A percentile compares a stretch with the other conserved stretches of the same genome.
These are phyloP conservation scores for Melipona quadrifasciata DNA, from an alignment of 1,140 invertebrate genomes.

Conservation along the genomic window DNA sequence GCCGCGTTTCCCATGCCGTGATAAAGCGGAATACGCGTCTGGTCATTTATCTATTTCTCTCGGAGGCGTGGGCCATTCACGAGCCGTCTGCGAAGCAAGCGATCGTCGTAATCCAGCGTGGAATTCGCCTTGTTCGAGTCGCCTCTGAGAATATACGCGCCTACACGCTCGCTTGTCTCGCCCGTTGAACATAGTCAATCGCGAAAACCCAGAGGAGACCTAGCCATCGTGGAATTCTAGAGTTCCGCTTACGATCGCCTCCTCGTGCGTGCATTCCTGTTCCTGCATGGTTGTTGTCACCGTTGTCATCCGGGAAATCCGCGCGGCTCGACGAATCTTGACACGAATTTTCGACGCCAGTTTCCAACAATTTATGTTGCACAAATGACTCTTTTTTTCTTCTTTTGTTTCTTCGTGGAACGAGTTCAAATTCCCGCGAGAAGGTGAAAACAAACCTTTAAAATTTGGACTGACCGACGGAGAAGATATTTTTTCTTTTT, in stretches of 20 bases:
- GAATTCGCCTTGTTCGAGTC: constrained; percentile 54
- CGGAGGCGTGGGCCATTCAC: constrained; percentile 52
- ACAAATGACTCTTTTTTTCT: too few species aligned
- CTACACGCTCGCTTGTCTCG: constrained; percentile 37
- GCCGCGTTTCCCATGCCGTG: constrained; percentile 38
- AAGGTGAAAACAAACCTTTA: too few species aligned
- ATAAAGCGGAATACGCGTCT: constrained; percentile 50
- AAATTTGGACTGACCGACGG: too few species aligned
- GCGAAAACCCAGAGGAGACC: constrained; percentile 30
- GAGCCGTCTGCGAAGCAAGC: constrained; percentile 29
- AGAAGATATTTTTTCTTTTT: too few species aligned
- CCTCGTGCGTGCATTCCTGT: not conserved
- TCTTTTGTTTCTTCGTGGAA: too few species aligned
- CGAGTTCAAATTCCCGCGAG: too few species aligned
- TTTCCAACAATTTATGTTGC: not conserved
- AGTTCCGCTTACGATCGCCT: constrained; percentile 22
- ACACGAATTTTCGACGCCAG: not conserved
- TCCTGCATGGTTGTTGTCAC: constrained; percentile 12
- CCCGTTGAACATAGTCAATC: constrained; percentile 44
- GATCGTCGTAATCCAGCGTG: constrained; percentile 54
- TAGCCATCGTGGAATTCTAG: constrained; percentile 39
- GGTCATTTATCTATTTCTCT: constrained; percentile 51
- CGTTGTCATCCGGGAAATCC: not conserved
- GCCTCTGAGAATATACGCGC: constrained; percentile 48
- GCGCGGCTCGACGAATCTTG: not conserved